Conservation (phyloP, 2,113 vertebrate species). For the Hirundichthys speculiger region DNA sequence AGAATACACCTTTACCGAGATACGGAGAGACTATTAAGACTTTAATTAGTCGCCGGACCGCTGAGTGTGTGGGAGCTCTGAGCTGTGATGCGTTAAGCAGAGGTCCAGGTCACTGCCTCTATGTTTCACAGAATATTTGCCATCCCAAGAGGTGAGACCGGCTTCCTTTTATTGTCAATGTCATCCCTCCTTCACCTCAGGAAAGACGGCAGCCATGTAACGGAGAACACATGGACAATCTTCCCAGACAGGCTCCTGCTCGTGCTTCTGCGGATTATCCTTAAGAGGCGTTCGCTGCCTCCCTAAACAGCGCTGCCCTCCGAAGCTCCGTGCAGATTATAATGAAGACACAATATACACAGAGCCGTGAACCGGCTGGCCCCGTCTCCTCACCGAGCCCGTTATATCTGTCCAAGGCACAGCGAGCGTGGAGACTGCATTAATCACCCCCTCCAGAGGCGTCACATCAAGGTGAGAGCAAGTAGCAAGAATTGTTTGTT, state of each 20-base stretch:
- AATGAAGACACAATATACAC: constrained; percentile 75
- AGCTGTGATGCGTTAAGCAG: constrained; percentile 36
- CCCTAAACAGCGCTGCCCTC: constrained; percentile 63
- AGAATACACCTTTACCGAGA: constrained; percentile 37
- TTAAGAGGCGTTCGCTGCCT: constrained; percentile 49
- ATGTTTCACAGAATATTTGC: constrained; percentile 36
- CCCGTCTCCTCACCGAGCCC: constrained; percentile 43
- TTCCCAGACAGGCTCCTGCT: constrained; percentile 35
- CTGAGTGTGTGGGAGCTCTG: constrained; percentile 26
- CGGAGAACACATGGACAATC: constrained; percentile 32
- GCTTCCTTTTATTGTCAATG: constrained; percentile 44
- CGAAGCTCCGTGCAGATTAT: constrained; percentile 49
- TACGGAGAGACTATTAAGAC: constrained; percentile 49
- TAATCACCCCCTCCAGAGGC: constrained; percentile 55
- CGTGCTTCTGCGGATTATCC: constrained; percentile 50
- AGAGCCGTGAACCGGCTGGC: constrained; percentile 32
- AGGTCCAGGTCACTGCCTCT: constrained; percentile 23
- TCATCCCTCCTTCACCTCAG: constrained; percentile 19
- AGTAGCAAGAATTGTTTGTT: constrained; percentile 8
- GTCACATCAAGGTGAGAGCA: constrained; percentile 28
- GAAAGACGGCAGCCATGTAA: constrained; percentile 31
- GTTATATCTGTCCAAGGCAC: constrained; percentile 23
- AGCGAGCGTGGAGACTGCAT: constrained; percentile 35
- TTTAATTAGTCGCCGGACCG: constrained; percentile 32
- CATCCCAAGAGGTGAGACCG: constrained; percentile 39